Base-by-base conservation (phyloP, 2,797 vertebrate species). In the Eutrigla gurnardus region DNA sequence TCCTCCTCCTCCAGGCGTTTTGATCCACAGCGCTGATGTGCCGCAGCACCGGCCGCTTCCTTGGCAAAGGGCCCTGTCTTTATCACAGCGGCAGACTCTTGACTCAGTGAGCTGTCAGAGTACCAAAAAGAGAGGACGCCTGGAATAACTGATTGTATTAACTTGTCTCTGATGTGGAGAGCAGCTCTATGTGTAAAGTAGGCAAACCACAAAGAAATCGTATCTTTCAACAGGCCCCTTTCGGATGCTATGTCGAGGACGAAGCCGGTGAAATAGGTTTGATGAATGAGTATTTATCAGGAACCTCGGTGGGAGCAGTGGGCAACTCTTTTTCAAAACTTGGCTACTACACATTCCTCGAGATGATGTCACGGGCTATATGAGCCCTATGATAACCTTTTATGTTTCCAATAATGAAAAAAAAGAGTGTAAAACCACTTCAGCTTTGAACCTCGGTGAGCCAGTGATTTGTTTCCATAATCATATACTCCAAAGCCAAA, bases 391-490 rank as follows among this genome's bases (percentile, higher is more conserved):
- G 75, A 85, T 86, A 81, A 80, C 60, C 65, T 73, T 58, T 45
- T 35, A 11, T 73, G 76, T 76, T 77, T 77, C 49, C 72, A 75
- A 78, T 61, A 71, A 85, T 77, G 86, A 82, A 32, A 14, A 53
- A 59, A 83, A 83, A 40, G 64, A 74, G 39, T 54, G 70, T 65
- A 72, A 82, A 76, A 67, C 46, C 60, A 0, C 70, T 54, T 73
- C 57, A 37, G 64, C 60, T 72, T 74, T 75, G 71, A 82, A 70
- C 55, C 55, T 37, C 69, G 69, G 54, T 78, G 70, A 57, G 43
- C 46, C 66, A 84, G 58, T 91, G 68, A 89, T 90, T 90, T 88
- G 71, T 86, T 80, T 88, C 70, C 62, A 61, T 84, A 73, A 84
- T 81, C 77, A 78, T 50, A 75, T 40, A 76, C 70, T 78, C 68